Evolutionary conservation across 1,140 invertebrate genomes (phyloP), one percentile per base, ranked within the genome.

Genomic region (Danaus plexippus): DNA sequence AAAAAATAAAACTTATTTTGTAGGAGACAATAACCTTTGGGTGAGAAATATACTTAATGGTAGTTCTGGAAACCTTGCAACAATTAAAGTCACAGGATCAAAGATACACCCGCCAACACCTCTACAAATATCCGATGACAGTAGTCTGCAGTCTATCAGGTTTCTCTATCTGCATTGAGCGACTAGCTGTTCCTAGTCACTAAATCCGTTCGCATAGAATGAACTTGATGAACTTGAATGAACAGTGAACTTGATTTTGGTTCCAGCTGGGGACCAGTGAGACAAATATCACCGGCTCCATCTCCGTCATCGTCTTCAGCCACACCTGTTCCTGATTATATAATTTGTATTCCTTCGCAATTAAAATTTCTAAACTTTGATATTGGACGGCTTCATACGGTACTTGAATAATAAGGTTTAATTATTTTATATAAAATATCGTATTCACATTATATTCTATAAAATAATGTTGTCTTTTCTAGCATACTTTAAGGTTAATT

Each of bases 351-450:
- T 11, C 78, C 78, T 2, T 58, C 66, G 7, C 54, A 66, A 43
- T 52, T 79, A 9, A 58, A 74, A 10, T 81, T 79, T 43, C 54
- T 79, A 15, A 79, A 81, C 54, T 79, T 76, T 41, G 63, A 54
- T 5, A 15, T 62, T 22, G 60, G 60, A 32, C 50, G 47, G 9
- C 22, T 54, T 5, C 44, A 62, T 44, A 57, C 55, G 60, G 60
- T 62, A 40, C 11, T 1, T 9, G 47, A n/a, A n/a, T n/a, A n/a
- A 41, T 41, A 11, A 15, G 3, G 3, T 15, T 15, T 15, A 1
- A 15, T 15, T 15, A 15, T 15, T 15, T 15, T 15, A 15, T 15
- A 3, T 15, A 15, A 15, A 15, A 15, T 15, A 3, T 15, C 15
- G 15, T 15, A 15, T 15, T 43, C 10, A 5, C 40, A 11, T 1